Conservation (phyloP, 2,888 invertebrate species). For the Gandaritis pyraliata region DNA sequence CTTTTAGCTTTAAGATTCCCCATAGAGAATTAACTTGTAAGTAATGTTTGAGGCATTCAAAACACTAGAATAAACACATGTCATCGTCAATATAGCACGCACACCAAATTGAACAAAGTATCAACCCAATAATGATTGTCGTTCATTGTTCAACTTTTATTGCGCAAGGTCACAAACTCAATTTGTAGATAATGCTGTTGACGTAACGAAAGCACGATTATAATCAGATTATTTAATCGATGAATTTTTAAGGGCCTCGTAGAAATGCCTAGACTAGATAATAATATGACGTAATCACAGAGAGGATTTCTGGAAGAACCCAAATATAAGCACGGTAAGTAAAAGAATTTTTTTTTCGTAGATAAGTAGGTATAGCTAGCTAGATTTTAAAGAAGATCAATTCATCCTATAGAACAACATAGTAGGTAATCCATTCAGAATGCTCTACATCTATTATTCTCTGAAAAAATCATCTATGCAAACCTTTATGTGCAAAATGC, state of each 20-base stretch:
- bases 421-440: no score
- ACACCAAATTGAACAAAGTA: constrained; percentile 45
- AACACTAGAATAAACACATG: background rate
- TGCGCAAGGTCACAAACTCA: constrained; percentile 62
- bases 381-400: no score
- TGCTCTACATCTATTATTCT: no score
- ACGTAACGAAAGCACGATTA: constrained; percentile 54
- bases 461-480: no score
- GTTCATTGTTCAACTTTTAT: constrained; percentile 66
- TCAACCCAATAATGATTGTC: constrained; percentile 55
- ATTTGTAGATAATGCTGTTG: constrained; percentile 67
- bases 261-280: no score
- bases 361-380: no score
- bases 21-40: background rate
- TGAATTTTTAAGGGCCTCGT: background rate
- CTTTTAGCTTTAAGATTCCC: background rate
- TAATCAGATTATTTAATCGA: constrained; percentile 49
- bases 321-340: no score
- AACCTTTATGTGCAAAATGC: no score
- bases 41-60: background rate
- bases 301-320: no score
- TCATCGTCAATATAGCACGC: constrained; percentile 5
- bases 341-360: no score
- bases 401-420: no score
- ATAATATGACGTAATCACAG: no score